These are phyloP conservation scores for Smithornis capensis DNA, from an alignment of 2,113 vertebrate genomes.

Conservation along the genomic window DNA sequence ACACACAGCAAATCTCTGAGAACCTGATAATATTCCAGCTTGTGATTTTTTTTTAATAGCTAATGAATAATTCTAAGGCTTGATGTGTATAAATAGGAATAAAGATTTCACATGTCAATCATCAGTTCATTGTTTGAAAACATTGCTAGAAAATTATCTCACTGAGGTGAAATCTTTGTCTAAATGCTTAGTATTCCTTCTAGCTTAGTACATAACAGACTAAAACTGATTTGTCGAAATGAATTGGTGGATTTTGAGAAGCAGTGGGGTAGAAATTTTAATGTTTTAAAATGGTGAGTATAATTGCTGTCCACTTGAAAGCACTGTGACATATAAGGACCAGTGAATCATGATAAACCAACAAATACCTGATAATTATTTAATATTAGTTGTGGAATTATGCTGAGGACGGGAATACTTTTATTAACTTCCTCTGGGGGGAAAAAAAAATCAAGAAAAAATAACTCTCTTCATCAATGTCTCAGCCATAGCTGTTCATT, in stretches of 20 bases:
- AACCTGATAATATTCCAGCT: neutral
- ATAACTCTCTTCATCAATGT: neutral
- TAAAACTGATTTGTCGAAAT: neutral
- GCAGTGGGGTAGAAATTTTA: neutral
- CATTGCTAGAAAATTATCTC: neutral
- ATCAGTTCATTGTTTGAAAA: neutral
- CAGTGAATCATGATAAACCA: neutral
- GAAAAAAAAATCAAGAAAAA: neutral
- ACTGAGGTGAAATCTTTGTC: neutral
- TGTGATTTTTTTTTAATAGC: neutral
- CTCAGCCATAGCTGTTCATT: neutral
- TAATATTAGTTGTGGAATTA: constrained; percentile 8
- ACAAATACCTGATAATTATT: neutral
- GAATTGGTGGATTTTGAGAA: neutral
- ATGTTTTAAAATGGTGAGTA: neutral
- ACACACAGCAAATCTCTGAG: neutral
- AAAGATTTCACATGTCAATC: neutral
- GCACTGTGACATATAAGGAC: neutral
- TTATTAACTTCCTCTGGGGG: neutral
- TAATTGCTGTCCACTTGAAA: neutral
- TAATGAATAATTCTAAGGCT: neutral
- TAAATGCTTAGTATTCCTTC: neutral
- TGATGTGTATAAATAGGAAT: neutral
- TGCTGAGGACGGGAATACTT: neutral
- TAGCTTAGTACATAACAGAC: neutral